Evolutionary conservation across 2,113 vertebrate species (phyloP).

Genomic region (Clarias magur): DNA sequence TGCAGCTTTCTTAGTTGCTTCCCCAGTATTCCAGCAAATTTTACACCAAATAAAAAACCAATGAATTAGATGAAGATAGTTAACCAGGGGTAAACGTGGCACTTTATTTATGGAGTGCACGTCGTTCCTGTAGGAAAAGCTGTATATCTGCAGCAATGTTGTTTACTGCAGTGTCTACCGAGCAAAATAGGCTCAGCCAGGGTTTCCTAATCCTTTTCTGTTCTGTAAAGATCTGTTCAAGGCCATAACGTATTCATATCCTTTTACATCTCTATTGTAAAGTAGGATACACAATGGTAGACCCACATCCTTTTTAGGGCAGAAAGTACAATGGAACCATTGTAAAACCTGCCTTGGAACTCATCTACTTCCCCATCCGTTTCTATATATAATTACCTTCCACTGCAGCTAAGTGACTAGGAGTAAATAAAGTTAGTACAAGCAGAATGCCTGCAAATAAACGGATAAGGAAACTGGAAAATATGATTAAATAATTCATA

Average conservation of each 20-base stretch:
- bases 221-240: not conserved
- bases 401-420: not conserved
- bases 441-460: not conserved
- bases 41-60: not conserved
- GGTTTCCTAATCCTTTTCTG: no score
- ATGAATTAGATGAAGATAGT: no score
- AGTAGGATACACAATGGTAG: not conserved
- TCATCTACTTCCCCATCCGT: not conserved
- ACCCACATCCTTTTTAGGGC: not conserved
- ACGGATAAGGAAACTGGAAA: not conserved
- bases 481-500: not conserved
- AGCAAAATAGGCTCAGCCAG: no score
- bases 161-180: no score
- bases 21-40: not conserved
- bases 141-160: no score
- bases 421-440: not conserved
- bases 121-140: no score
- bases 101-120: no score
- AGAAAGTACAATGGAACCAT: not conserved
- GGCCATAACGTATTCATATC: not conserved
- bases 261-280: not conserved
- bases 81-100: no score
- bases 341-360: not conserved
- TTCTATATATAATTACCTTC: not conserved
- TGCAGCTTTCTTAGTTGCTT: not conserved